Conservation (phyloP, 1,140 invertebrate species). For the Gyrodactylus salaris region DNA sequence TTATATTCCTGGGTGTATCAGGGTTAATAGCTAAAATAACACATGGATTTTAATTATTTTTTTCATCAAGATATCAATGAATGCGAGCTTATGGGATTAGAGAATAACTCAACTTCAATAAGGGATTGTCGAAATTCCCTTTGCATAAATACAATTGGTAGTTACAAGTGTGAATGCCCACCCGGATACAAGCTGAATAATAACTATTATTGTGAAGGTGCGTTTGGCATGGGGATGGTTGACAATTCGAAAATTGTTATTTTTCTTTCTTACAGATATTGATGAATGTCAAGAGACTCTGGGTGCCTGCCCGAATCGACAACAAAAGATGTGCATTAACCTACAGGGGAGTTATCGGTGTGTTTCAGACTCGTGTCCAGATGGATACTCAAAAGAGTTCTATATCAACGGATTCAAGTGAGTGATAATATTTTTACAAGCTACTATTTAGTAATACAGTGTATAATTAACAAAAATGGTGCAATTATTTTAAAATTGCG, state of each 20-base stretch:
- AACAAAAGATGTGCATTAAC: slow-evolving; percentile 23
- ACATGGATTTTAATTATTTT: background rate
- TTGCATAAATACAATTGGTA: slow-evolving; percentile 35
- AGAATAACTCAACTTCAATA: background rate
- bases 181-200: slow-evolving; percentile 23
- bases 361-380: background rate
- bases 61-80: background rate
- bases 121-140: slow-evolving; percentile 9
- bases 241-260: too few relatives aligned
- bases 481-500: too few relatives aligned
- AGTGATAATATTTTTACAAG: too few relatives aligned
- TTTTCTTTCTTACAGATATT: too few relatives aligned
- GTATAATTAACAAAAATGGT: too few relatives aligned
- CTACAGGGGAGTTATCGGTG: background rate
- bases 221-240: too few relatives aligned
- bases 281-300: slow-evolving; percentile 39
- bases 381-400: background rate
- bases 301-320: slow-evolving; percentile 29
- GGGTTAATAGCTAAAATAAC: too few relatives aligned
- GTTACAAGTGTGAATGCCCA: slow-evolving; percentile 17
- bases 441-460: too few relatives aligned
- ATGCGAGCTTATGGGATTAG: background rate
- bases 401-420: background rate
- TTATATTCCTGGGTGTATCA: too few relatives aligned
- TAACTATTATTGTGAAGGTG: slow-evolving; percentile 14